Conservation (phyloP, 2,797 vertebrate genomes). For the Sebastes taczanowskii region DNA sequence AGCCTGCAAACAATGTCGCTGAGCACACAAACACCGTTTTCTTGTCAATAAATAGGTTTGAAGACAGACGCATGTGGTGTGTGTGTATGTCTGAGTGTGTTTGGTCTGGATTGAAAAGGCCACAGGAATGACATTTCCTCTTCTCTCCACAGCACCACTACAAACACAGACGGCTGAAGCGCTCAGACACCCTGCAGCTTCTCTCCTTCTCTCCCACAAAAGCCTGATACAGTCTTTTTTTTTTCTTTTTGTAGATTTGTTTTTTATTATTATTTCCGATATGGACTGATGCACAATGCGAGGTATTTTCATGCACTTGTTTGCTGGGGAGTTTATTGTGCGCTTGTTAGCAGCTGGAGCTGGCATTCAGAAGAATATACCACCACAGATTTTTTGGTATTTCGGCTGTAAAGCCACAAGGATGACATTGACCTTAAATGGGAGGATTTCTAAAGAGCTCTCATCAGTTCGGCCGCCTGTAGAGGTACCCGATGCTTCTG, state of each 20-base stretch:
- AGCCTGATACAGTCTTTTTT: not conserved
- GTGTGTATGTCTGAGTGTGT: constrained; percentile 20
- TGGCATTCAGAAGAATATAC: constrained; percentile 67
- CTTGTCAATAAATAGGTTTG: not conserved
- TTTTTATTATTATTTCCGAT: not conserved
- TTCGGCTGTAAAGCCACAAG: constrained; percentile 45
- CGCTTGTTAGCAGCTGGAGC: constrained; percentile 29
- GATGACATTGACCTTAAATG: constrained; percentile 59
- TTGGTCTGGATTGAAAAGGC: constrained; percentile 57
- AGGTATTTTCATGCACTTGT: constrained; percentile 4
- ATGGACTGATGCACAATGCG: not conserved
- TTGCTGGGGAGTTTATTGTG: constrained; percentile 18
- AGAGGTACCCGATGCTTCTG: not conserved
- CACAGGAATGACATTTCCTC: constrained; percentile 68
- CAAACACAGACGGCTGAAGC: not conserved
- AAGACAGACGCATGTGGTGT: not conserved
- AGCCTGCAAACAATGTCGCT: not conserved
- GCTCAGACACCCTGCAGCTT: not conserved
- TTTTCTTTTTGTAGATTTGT: not conserved
- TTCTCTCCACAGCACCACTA: constrained; percentile 12
- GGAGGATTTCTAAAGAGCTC: constrained; percentile 19
- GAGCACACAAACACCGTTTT: not conserved
- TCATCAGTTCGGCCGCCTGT: not conserved
- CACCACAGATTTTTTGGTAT: constrained; percentile 60
- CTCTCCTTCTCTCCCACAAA: constrained; percentile 9